Conservation (phyloP, 2,797 vertebrate species). For the Neosalanx taihuensis region DNA sequence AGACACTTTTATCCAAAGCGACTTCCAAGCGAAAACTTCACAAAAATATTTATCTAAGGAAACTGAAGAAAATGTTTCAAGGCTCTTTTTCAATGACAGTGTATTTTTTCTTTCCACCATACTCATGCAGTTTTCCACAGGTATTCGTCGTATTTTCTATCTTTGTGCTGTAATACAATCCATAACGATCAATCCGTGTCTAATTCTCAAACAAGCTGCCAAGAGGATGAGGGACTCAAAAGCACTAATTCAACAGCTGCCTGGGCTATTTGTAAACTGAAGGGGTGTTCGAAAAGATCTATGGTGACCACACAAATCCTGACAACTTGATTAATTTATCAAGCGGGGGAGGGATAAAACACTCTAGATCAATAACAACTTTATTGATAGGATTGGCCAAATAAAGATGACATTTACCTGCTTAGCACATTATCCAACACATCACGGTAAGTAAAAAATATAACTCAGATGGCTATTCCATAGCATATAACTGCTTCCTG, state of each 20-base stretch:
- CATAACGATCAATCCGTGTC: slow-evolving; percentile 62
- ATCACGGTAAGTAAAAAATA: slow-evolving; percentile 63
- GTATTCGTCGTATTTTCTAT: background rate
- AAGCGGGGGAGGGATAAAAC: slow-evolving; percentile 62
- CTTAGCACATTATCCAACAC: slow-evolving; percentile 70
- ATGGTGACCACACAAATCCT: slow-evolving; percentile 65
- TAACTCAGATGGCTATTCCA: slow-evolving; percentile 48
- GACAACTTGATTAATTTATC: slow-evolving; percentile 66
- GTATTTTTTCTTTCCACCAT: no score
- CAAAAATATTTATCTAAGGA: no score
- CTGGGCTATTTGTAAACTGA: slow-evolving; percentile 69
- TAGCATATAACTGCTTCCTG: slow-evolving; percentile 30
- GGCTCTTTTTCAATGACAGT: no score
- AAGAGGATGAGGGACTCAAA: slow-evolving; percentile 67
- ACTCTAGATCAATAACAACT: slow-evolving; percentile 62
- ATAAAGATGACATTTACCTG: slow-evolving; percentile 77
- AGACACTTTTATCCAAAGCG: no score
- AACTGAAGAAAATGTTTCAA: no score
- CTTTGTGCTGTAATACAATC: background rate
- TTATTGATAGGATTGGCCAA: slow-evolving; percentile 71
- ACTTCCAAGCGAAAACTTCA: no score
- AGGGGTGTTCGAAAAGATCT: slow-evolving; percentile 70
- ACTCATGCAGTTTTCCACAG: no score
- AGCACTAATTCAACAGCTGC: slow-evolving; percentile 73
- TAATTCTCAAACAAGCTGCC: slow-evolving; percentile 70